Evolutionary conservation across 2,888 invertebrate genomes (phyloP), one percentile per base, ranked within the genome.

Genomic region (Macrosoma leucophasiata): DNA sequence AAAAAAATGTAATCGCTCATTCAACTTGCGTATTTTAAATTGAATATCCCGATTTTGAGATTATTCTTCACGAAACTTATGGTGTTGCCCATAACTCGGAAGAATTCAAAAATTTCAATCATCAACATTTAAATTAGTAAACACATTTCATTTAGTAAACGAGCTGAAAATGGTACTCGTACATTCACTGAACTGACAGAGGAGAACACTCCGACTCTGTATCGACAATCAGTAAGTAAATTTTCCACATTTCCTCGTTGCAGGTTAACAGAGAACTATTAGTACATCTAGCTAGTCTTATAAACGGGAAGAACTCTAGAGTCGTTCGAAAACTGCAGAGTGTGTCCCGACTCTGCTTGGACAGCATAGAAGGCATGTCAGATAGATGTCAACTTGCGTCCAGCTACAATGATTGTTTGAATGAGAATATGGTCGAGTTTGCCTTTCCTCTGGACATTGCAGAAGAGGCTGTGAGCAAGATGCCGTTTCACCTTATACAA

Each of bases 401-500:
- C 0, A 77, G 78, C 0, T 84, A 82, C 52, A 82, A 81, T 26
- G 81, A 82, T 50, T 82, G 82, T 32, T 42, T 82, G 6, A 82
- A 82, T 18, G 81, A 81, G 27, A 82, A 81, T 41, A 82, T 82
- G 82, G 52, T 70, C 10, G 84, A 82, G 25, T 82, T 84, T 27
- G 70, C 79, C 0, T 84, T 84, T 33, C 82, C 84, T 0, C 46
- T 81, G 1, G 82, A 82, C 3, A 67, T 84, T 2, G 82, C 81
- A 3, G 81, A 81, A 26, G 81, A 82, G 30, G 79, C 75, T 0
- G 81, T 81, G 0, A 64, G 74, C 19, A 81, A 81, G 50, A 81
- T 82, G 81, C 82, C 84, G 0, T 84, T 81, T 33, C 84, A 82
- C 55, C 58, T 82, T 2, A 78, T 79, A 55, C 75, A 77, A 32